These are phyloP conservation scores for Platyura marginata DNA, from an alignment of 1,140 invertebrate species.

Conservation along the genomic window DNA sequence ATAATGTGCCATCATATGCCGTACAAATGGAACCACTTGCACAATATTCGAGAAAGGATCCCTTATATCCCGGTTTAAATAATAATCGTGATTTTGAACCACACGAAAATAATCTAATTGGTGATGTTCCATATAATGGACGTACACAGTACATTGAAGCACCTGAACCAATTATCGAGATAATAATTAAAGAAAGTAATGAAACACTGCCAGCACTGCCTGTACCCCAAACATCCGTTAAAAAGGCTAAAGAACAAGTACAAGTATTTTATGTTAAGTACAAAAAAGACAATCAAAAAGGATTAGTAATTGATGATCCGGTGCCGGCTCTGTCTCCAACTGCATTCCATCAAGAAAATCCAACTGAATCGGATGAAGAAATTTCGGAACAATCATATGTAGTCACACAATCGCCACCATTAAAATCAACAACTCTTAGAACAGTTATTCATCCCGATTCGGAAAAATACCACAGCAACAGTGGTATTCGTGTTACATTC, in stretches of 20 bases:
- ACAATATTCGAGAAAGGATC: not conserved
- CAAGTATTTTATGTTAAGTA: constrained; percentile 83
- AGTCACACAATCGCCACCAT: constrained; percentile 43
- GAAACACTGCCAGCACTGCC: constrained; percentile 48
- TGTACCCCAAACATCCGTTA: constrained; percentile 28
- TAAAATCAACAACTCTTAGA: constrained; percentile 52
- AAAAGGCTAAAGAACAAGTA: constrained; percentile 58
- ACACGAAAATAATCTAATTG: constrained; percentile 3
- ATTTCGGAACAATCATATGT: constrained; percentile 63
- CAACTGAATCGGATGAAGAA: constrained; percentile 39
- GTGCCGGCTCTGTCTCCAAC: constrained; percentile 16
- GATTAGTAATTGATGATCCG: constrained; percentile 2
- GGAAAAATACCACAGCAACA: constrained; percentile 55
- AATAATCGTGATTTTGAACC: not conserved
- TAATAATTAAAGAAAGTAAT: constrained; percentile 78
- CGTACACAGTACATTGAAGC: constrained; percentile 52
- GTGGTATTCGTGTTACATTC: constrained; percentile 55
- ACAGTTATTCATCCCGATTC: constrained; percentile 70
- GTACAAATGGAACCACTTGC: too few relatives aligned
- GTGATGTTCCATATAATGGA: constrained; percentile 23
- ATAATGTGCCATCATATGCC: too few relatives aligned
- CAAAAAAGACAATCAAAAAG: constrained; percentile 51
- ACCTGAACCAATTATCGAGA: constrained; percentile 77
- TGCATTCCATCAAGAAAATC: constrained; percentile 22
- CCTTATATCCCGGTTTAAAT: not conserved